These are phyloP conservation scores for Alethe diademata DNA, from an alignment of 2,113 vertebrate species.

Conservation along the genomic window DNA sequence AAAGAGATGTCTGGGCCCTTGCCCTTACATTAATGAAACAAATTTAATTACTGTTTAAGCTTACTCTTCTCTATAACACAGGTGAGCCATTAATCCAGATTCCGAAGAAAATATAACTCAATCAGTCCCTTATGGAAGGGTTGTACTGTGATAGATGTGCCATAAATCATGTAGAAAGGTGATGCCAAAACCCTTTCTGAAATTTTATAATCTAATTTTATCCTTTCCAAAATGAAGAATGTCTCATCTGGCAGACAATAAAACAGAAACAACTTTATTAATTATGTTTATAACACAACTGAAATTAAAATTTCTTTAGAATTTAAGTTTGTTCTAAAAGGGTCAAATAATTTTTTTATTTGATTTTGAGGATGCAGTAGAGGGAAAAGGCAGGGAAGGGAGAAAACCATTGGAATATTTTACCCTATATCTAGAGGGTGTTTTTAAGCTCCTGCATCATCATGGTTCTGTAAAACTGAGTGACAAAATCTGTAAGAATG, in stretches of 20 bases:
- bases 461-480: neutral
- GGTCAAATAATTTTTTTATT: neutral
- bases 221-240: neutral
- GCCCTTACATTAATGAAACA: neutral
- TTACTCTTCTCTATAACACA: neutral
- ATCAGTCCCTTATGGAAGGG: neutral
- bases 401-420: neutral
- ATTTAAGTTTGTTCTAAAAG: neutral
- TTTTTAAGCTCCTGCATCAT: neutral
- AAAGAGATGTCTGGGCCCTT: neutral
- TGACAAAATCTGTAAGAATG: neutral
- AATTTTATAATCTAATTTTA: neutral
- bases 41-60: neutral
- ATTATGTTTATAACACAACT: neutral
- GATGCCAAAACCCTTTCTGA: neutral
- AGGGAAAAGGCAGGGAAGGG: neutral
- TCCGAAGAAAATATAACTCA: neutral
- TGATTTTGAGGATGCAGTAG: neutral
- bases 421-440: rapidly evolving
- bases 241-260: neutral
- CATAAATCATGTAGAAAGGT: neutral
- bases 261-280: neutral
- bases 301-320: neutral
- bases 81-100: neutral
- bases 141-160: neutral